Evolutionary conservation across 2,888 invertebrate genomes (phyloP), one percentile per base, ranked within the genome.

Genomic region (Meteorus cinctellus): DNA sequence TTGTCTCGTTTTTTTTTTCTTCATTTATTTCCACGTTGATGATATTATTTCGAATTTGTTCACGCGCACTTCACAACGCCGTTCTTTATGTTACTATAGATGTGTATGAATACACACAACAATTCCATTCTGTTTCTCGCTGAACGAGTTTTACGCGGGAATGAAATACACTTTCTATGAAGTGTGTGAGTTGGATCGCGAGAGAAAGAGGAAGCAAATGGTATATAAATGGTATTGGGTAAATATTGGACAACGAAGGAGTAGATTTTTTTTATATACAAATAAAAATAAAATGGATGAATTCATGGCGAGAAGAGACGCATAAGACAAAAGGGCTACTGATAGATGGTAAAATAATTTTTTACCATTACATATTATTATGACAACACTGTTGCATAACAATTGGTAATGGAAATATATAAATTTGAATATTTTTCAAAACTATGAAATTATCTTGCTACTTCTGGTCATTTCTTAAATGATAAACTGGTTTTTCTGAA

Each of bases 141-240:
- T 65, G 65, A 65, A 65, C 65, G 65, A 65, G 65, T 65, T 65
- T 65, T 34, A 63, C 31, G 63, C 65, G 65, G n/a, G 65, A 65
- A 65, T 12, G 19, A 65, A 34, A 55, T 55, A 65, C 65, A 65
- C 65, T 65, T 65, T 65, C 65, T 65, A 65, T 65, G 65, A 34
- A 65, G 65, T 4, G 31, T 45, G 65, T 34, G 16, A 34, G 41
- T 12, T 34, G 31, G 10, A 62, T 27, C 27, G 27, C 60, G 14
- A 34, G 31, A 3, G 65, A 65, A 12, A 41, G 65, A 36, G 41
- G n/a, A 12, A 24, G 62, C 41, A 41, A 41, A 41, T 41, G 12
- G 41, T 41, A 41, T 41, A 41, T 41, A 41, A 41, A 41, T 4
- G 41, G 41, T 41, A 41, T 55, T 19, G 55, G 8, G 55, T 8